Base-by-base conservation (phyloP, 2,888 invertebrate species). In the Drosophila neotestacea region DNA sequence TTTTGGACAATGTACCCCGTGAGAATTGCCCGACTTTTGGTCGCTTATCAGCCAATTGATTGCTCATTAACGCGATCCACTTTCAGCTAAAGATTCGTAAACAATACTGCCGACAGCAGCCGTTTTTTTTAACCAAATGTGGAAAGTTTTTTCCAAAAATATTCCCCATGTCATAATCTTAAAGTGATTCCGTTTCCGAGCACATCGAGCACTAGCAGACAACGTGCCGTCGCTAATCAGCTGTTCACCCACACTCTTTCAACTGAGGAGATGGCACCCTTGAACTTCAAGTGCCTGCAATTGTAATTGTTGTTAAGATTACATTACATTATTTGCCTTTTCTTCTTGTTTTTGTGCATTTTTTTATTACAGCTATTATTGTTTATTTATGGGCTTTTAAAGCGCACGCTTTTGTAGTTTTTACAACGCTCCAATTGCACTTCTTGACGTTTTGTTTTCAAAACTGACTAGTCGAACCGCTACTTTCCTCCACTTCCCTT, bases 121-220 rank as follows among this genome's bases (percentile, higher is more conserved):
- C 13, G 39, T 38, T 59, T 62, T 42, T 59, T 62, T 42, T 6
- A 22, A 10, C 11, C 39, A 22, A 22, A 48, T 39, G 38, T 67
- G 87, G 79, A 87, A 87, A 82, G 73, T 81, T 87, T 73, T 32
- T 58, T 10, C 50, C 11, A 46, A 60, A 60, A 55, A 32, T 44
- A 58, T 51, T 39, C 34, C 56, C 47, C 30, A 46, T 16, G 36
- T 28, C 16, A 28, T 28, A 41, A 54, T 16, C 50, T 30, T 28
- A 4, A 16, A 13, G 32, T 9, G 56, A 78, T 34, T 56, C 7
- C 34, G 13, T 10, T 48, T 38, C 11, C 13, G 47, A 34, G n/a
- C 28, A 46, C 39, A 7, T 16, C 27, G 60, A 71, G 47, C 82
- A 82, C 65, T 41, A 52, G 4, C 11, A 56, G 52, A 68, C 38